Base-by-base conservation (phyloP, 2,797 vertebrate genomes). In the Sebastes taczanowskii region DNA sequence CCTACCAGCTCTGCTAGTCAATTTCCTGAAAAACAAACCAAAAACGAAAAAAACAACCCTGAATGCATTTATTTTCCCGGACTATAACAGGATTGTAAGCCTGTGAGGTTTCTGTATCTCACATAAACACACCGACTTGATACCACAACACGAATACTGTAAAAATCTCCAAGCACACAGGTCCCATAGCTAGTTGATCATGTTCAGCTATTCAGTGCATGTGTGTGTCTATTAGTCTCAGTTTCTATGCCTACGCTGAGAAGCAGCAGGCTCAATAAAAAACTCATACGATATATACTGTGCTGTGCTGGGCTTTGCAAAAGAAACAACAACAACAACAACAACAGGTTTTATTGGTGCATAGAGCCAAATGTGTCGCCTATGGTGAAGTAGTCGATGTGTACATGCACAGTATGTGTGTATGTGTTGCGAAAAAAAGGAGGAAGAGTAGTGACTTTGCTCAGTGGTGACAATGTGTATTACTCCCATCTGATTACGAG, bases 401-500 rank as follows among this genome's bases (percentile, higher is more conserved):
- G 58, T 62, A 30, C 32, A 69, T 74, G 30, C 53, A 72, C 42
- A 64, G 18, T 29, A 2, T 49, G 70, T 56, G 14, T 66, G 61
- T 13, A 46, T 60, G 66, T 64, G 53, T 71, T 23, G 35, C 2
- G 7, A 63, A 78, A 22, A 77, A 63, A 25, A 18, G 67, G 27
- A 78, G 32, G 42, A 52, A 46, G 30, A 68, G 70, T 53, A 30
- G 74, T 77, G 80, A 72, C 60, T 85, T 88, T 80, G 60, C 83
- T 75, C 76, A 64, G 77, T 6, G 71, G 64, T 72, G 65, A 85
- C 81, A 82, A 53, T 74, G 58, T 70, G 88, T 69, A 83, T 86
- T 84, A 86, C 76, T 90, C 82, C 87, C 71, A 80, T 84, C 61
- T 86, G 82, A 87, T 87, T 82, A 74, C 68, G 71, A 59, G 77